Conservation (phyloP, 2,888 invertebrate genomes). For the Chouioia cunea region DNA sequence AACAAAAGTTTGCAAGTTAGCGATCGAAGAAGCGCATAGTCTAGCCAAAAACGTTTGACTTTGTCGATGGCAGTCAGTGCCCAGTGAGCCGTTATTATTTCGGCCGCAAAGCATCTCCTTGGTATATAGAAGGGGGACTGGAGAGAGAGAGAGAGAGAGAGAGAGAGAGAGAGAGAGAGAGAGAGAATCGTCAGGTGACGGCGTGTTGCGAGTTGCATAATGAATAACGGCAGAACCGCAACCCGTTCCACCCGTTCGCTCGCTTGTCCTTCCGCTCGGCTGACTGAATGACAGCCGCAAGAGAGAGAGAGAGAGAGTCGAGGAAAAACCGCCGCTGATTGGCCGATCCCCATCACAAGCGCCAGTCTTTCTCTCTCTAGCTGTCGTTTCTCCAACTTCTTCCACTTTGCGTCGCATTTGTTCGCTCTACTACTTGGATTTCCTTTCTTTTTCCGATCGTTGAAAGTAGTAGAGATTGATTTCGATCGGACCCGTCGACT, state of each 20-base stretch:
- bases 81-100: not conserved
- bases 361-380: not conserved
- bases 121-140: not conserved
- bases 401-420: not conserved
- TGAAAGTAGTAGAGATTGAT: slow-evolving; percentile 15
- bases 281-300: slow-evolving; percentile 66
- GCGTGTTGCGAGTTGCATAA: slow-evolving; percentile 66
- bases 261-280: slow-evolving; percentile 62
- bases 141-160: too few relatives aligned
- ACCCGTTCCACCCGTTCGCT: slow-evolving; percentile 54
- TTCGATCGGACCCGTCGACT: slow-evolving; percentile 21
- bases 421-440: slow-evolving; percentile 2
- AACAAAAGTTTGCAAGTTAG: too few relatives aligned
- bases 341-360: slow-evolving; percentile 27
- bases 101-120: too few relatives aligned
- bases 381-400: not conserved
- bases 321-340: not conserved
- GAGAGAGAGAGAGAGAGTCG: slow-evolving; percentile 56
- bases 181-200: slow-evolving; percentile 57
- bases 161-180: slow-evolving; percentile 3
- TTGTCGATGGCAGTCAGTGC: not conserved
- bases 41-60: too few relatives aligned
- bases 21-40: too few relatives aligned
- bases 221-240: slow-evolving; percentile 66
- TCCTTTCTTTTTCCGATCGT: not conserved